Base-by-base conservation (phyloP, 2,888 invertebrate species). In the Celastrina argiolus region DNA sequence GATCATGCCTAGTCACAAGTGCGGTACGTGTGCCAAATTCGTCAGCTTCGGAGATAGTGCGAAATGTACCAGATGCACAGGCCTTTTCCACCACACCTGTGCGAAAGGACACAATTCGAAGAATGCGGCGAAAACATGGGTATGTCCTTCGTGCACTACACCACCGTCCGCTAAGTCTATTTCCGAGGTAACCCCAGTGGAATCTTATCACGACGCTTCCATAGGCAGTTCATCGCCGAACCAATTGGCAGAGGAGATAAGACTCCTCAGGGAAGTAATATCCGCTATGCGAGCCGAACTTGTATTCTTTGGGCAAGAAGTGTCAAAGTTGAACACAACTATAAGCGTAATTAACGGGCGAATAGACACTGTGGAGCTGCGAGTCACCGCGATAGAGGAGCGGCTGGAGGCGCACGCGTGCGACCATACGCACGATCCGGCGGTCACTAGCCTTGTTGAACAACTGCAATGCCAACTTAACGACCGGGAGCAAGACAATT, bases 401-500 rank as follows among this genome's bases (percentile, higher is more conserved):
- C 14, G 39, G 1, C 0, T 41, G 2, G 12, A 41, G 1, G 12
- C 12, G 14, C 12, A 12, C 39, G 39, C 39, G 39, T 14, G 39
- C n/a, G 39, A 26, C 4, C 34, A 6, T 18, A 12, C 5, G 5
- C 36, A 2, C 18, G 61, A 61, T 8, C 34, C 61, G 16, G 8
- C 39, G 3, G 8, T 7, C 0, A 34, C 18, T n/a, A 3, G 1
- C 6, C 5, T 6, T 0, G 39, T 65, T 10, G 56, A 51, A 2
- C 8, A 39, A 22, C 26, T 65, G 10, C 18, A 65, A 16, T 5
- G 14, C 12, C 67, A 68, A 10, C n/a, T 71, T 4, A 67, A 69
- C 22, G 66, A 67, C 6, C 61, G 67, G 10, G 71, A 71, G 8
- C 71, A 69, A 36, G 66, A 68, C 2, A 12, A 56, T 28, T n/a